Percentiles rank a stretch among this genome's conserved stretches.
Conservation (phyloP, 2,113 vertebrate genomes). For the Baryphthengus martii region DNA sequence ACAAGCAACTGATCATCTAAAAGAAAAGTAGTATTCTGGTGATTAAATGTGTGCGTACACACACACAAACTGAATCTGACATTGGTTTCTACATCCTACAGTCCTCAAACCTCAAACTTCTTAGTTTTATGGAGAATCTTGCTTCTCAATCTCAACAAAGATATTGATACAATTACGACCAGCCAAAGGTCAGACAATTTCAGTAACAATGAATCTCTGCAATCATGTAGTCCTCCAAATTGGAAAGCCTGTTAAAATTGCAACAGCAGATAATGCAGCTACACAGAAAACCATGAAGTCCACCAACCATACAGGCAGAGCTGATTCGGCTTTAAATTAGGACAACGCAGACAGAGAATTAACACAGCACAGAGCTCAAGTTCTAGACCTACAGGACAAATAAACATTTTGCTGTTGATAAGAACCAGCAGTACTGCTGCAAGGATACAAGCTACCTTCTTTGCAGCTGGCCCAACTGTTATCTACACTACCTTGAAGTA, state of each 20-base stretch:
- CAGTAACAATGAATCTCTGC: not conserved
- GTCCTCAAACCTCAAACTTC: not conserved
- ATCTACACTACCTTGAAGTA: too few relatives aligned
- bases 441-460: not conserved
- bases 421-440: not conserved
- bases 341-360: fast-evolving
- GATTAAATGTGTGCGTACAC: not conserved
- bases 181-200: not conserved
- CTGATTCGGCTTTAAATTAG: not conserved
- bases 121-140: not conserved
- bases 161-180: not conserved
- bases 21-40: not conserved
- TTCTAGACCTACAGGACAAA: not conserved
- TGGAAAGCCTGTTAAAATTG: not conserved
- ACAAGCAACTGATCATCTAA: not conserved
- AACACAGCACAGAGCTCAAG: not conserved
- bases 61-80: not conserved
- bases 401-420: not conserved
- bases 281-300: not conserved
- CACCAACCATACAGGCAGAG: not conserved
- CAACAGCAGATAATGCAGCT: not conserved
- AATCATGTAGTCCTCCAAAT: not conserved
- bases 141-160: not conserved
- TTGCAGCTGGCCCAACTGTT: not conserved
- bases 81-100: not conserved